Evolutionary conservation across 2,888 invertebrate genomes (phyloP), one percentile per base, ranked within the genome.

Genomic region (Drosophila bunnanda): DNA sequence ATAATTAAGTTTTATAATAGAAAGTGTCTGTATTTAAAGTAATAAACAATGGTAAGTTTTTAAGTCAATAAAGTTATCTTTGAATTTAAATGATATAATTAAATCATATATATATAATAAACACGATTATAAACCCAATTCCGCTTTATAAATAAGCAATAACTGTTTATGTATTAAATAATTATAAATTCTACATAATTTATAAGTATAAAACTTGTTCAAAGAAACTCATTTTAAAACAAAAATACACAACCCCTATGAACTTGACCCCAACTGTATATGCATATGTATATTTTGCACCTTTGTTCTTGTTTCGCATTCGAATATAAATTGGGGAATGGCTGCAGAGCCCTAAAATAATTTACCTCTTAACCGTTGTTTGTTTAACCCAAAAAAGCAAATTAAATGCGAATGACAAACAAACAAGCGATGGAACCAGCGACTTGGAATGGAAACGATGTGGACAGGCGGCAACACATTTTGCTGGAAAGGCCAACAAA

Each of bases 301-400:
- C 25, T 71, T 34, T 71, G 61, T 55, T 61, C 55, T 61, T 62
- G 72, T 56, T 67, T 66, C 22, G 44, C 17, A 38, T 43, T 32
- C 39, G 70, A 36, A 46, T 46, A 68, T 55, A 68, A 66, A 58
- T 59, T 59, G 48, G 71, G 66, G 69, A 68, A 71, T 70, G 72
- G 72, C 71, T 36, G 30, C 32, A 34, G 71, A 71, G 39, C 36
- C 68, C 72, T 68, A 68, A 72, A 68, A 72, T 68, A 68, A 70
- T 70, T 70, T 71, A 61, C 71, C 54, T 50, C 67, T 85, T 77
- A 83, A 73, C 69, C 56, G 83, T 83, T 88, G 83, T 83, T 83
- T 83, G 88, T 83, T 88, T 80, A 88, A 85, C 79, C 82, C 77
- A 76, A 80, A 85, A 82, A 82, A 78, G 78, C 88, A 82, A 86